Evolutionary conservation across 2,113 vertebrate species (phyloP).

Genomic region (Rhinoderma darwinii): DNA sequence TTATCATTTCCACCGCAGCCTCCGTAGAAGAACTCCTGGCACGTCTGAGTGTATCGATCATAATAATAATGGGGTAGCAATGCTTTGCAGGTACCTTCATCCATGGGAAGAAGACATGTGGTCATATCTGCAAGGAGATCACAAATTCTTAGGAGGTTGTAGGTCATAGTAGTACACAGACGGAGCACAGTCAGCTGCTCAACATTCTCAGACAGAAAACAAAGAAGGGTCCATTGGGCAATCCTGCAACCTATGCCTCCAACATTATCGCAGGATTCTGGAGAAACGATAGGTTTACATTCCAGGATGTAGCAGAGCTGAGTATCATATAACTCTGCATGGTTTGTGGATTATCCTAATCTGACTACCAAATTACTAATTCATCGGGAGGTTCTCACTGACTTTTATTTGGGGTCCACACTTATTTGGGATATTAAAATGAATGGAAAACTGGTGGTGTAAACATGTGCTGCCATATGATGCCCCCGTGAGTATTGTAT

Average conservation of each 20-base stretch:
- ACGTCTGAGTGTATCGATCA: conserved; percentile 81
- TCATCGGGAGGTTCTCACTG: too few species aligned
- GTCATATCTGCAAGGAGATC: conserved; percentile 64
- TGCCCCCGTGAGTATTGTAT: too few species aligned
- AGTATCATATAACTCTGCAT: neutral
- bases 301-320: neutral
- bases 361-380: neutral
- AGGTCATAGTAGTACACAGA: neutral
- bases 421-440: too few species aligned
- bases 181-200: neutral
- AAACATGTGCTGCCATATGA: too few species aligned
- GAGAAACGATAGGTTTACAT: neutral
- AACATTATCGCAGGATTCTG: neutral
- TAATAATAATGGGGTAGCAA: conserved; percentile 79
- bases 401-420: too few species aligned
- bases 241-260: neutral
- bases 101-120: conserved; percentile 79
- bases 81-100: conserved; percentile 80
- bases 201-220: neutral
- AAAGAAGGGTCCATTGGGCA: neutral
- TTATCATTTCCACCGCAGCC: conserved; percentile 89
- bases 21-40: conserved; percentile 82
- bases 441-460: too few species aligned
- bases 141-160: neutral
- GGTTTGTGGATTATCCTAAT: neutral